A percentile compares a stretch with the other conserved stretches of the same genome.
Conservation (phyloP, 2,797 vertebrate genomes). For the Aeoliscus strigatus region DNA sequence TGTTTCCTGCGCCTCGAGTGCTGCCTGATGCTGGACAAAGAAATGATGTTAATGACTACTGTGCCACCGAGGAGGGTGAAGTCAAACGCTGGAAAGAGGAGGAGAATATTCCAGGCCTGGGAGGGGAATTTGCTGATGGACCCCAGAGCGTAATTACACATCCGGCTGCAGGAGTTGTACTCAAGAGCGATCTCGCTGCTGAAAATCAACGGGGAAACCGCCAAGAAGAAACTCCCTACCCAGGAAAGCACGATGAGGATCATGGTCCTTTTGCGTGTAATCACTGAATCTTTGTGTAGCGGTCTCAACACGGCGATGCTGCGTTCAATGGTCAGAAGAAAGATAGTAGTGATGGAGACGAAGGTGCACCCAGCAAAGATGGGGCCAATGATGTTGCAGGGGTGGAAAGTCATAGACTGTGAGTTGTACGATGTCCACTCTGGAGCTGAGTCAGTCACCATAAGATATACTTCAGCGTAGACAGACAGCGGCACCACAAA, state of each 20-base stretch:
- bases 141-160: slow-evolving; percentile 77
- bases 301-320: slow-evolving; percentile 77
- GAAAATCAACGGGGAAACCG: slow-evolving; percentile 72
- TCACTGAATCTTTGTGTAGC: slow-evolving; percentile 75
- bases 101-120: slow-evolving; percentile 72
- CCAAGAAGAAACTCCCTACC: slow-evolving; percentile 75
- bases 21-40: slow-evolving; percentile 73
- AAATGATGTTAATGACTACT: slow-evolving; percentile 73
- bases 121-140: slow-evolving; percentile 51
- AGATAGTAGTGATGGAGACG: slow-evolving; percentile 80
- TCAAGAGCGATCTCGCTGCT: slow-evolving; percentile 72
- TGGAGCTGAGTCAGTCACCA: slow-evolving; percentile 55
- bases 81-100: slow-evolving; percentile 73
- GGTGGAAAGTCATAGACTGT: slow-evolving; percentile 63
- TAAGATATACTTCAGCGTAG: slow-evolving; percentile 71
- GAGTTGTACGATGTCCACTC: slow-evolving; percentile 67
- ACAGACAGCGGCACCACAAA: slow-evolving; percentile 77
- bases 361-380: slow-evolving; percentile 80
- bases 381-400: slow-evolving; percentile 73
- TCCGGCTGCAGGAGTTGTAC: slow-evolving; percentile 78
- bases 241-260: slow-evolving; percentile 74
- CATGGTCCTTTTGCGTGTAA: slow-evolving; percentile 72
- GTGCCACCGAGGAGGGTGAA: slow-evolving; percentile 71
- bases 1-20: slow-evolving; percentile 72
- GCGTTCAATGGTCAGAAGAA: slow-evolving; percentile 74